Conservation (phyloP, 2,888 invertebrate genomes). For the Phyto melanocephala region DNA sequence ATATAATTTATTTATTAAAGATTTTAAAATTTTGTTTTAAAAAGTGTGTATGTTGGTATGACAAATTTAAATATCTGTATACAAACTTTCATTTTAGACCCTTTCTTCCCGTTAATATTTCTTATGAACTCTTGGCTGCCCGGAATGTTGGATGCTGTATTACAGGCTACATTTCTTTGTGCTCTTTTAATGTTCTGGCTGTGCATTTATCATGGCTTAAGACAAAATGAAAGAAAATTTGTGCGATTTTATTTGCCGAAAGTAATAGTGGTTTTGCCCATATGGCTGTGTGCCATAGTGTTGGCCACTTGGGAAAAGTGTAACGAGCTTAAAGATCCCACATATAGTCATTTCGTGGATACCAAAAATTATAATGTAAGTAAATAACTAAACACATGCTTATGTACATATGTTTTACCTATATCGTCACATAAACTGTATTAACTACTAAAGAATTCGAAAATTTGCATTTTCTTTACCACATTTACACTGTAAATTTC, state of each 20-base stretch:
- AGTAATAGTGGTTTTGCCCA: constrained; percentile 88
- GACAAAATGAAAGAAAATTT: constrained; percentile 93
- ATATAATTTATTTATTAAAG: too few relatives aligned
- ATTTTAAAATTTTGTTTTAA: too few relatives aligned
- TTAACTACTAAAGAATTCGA: background rate
- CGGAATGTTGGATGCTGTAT: constrained; percentile 93
- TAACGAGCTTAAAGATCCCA: constrained; percentile 93
- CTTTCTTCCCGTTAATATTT: constrained; percentile 94
- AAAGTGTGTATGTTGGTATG: too few relatives aligned
- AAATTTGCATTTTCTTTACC: background rate
- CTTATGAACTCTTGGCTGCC: constrained; percentile 93
- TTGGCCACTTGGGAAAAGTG: constrained; percentile 94
- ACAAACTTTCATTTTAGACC: constrained; percentile 83
- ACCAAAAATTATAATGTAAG: constrained; percentile 90
- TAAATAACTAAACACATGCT: background rate
- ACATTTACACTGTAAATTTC: too few relatives aligned
- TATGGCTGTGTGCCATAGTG: constrained; percentile 92
- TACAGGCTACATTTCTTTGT: constrained; percentile 93
- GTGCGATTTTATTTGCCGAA: constrained; percentile 95
- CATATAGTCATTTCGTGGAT: constrained; percentile 93
- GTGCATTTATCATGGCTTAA: constrained; percentile 95
- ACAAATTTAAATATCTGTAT: background rate
- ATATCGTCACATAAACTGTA: too few relatives aligned
- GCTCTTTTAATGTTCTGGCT: constrained; percentile 95
- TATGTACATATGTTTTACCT: too few relatives aligned